phyloP scores from a whole-genome alignment of 2,113 vertebrate genomes.

The Hypomesus transpacificus region DNA sequence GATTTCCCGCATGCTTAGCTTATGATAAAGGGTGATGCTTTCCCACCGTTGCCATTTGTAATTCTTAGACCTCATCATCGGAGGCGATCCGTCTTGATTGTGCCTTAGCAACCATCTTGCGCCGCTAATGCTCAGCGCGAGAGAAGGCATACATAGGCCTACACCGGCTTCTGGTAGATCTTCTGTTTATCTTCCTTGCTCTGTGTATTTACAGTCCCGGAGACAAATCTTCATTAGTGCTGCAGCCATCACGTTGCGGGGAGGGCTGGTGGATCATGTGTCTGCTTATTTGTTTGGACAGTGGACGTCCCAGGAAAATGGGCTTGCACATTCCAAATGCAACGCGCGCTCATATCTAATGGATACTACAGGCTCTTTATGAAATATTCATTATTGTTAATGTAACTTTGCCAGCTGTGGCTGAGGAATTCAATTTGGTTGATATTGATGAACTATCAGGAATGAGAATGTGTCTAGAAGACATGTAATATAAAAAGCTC shows the following conservation, averaged over 20 bases:
- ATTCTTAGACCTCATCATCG: slow-evolving; percentile 67
- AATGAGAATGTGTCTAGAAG: no score
- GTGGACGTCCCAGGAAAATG: slow-evolving; percentile 54
- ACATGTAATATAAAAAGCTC: no score
- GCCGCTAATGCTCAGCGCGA: slow-evolving; percentile 61
- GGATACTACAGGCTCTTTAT: slow-evolving; percentile 51
- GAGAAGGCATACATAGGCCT: slow-evolving; percentile 62
- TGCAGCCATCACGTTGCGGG: slow-evolving; percentile 44
- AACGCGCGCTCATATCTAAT: slow-evolving; percentile 54
- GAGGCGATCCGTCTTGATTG: slow-evolving; percentile 71
- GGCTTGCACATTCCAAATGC: slow-evolving; percentile 56
- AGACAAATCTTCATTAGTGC: slow-evolving; percentile 65
- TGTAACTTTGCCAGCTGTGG: slow-evolving; percentile 47
- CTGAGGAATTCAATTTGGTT: slow-evolving; percentile 43
- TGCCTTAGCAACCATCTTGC: slow-evolving; percentile 63
- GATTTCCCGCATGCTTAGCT: slow-evolving; percentile 41
- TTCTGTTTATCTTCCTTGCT: slow-evolving; percentile 64
- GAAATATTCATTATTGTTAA: slow-evolving; percentile 65
- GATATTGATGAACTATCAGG: slow-evolving; percentile 39
- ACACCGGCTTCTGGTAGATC: slow-evolving; percentile 47
- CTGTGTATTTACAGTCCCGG: slow-evolving; percentile 59
- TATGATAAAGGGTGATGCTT: slow-evolving; percentile 62
- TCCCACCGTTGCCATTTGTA: slow-evolving; percentile 64
- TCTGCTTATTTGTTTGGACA: slow-evolving; percentile 64
- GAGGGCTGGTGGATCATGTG: slow-evolving; percentile 47